Evolutionary conservation across 2,113 vertebrate genomes (phyloP).

Genomic region (Microcebus jonahi): DNA sequence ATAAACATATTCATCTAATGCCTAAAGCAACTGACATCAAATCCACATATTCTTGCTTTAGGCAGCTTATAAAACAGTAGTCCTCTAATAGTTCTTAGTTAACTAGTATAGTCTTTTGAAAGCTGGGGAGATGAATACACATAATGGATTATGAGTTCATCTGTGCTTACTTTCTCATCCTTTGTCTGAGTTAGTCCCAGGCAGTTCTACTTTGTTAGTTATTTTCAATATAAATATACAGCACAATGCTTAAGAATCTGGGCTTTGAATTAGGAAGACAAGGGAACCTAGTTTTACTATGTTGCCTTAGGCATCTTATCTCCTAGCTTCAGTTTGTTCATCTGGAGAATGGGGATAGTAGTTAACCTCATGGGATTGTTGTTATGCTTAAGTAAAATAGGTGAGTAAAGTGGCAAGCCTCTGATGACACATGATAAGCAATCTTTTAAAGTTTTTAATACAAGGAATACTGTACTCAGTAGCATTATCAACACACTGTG

Average conservation of each 20-base stretch:
- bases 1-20: background rate
- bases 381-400: background rate
- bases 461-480: background rate
- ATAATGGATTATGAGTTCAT: background rate
- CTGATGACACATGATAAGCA: background rate
- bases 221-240: background rate
- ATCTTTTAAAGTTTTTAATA: background rate
- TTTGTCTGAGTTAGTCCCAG: background rate
- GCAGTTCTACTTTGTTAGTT: background rate
- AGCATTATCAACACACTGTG: background rate
- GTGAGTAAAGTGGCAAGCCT: background rate
- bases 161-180: background rate
- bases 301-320: background rate
- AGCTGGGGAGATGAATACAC: background rate
- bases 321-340: background rate
- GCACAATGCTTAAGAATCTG: background rate
- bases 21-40: background rate
- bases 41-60: background rate
- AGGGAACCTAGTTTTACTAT: background rate
- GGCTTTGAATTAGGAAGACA: background rate
- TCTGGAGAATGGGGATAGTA: background rate
- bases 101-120: background rate
- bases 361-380: background rate
- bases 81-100: background rate
- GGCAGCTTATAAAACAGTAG: background rate